phyloP scores from a whole-genome alignment of 2,888 invertebrate species.

The Helobdella robusta region DNA sequence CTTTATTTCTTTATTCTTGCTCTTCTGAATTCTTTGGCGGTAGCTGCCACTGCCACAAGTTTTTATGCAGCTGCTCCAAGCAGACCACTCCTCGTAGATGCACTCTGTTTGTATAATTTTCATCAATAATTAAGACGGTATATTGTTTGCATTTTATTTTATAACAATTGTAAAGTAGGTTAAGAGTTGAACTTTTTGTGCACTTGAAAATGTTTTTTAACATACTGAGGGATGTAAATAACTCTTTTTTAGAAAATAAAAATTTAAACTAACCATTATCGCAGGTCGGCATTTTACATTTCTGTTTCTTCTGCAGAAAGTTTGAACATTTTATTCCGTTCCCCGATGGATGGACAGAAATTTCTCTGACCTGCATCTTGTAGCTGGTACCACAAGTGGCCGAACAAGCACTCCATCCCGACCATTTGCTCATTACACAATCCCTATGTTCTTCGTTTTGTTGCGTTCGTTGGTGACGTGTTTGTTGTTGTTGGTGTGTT shows the following conservation, averaged over 20 bases:
- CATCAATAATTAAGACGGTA: too few relatives aligned
- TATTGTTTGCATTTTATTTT: too few relatives aligned
- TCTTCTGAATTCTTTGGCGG: slow-evolving; percentile 37
- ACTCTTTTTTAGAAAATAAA: not conserved
- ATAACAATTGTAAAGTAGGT: too few relatives aligned
- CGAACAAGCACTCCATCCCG: slow-evolving; percentile 72
- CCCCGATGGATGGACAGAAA: slow-evolving; percentile 40
- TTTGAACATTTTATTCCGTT: slow-evolving; percentile 44
- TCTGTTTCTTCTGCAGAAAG: slow-evolving; percentile 36
- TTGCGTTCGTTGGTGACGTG: too few relatives aligned
- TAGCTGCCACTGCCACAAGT: slow-evolving; percentile 59
- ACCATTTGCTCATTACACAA: slow-evolving; percentile 57
- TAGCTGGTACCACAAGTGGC: slow-evolving; percentile 61
- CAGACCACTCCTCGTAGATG: slow-evolving; percentile 57
- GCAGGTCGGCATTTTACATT: slow-evolving; percentile 27
- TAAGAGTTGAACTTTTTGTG: too few relatives aligned
- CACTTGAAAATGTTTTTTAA: too few relatives aligned
- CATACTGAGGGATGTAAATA: too few relatives aligned
- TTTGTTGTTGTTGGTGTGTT: too few relatives aligned
- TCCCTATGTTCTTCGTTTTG: slow-evolving; percentile 13
- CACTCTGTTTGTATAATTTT: slow-evolving; percentile 12
- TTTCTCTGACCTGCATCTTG: slow-evolving; percentile 36
- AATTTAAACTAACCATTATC: not conserved
- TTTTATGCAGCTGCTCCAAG: slow-evolving; percentile 72
- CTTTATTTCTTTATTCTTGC: too few relatives aligned